phyloP scores from a whole-genome alignment of 2,797 vertebrate genomes.

The Fistularia commersonii region DNA sequence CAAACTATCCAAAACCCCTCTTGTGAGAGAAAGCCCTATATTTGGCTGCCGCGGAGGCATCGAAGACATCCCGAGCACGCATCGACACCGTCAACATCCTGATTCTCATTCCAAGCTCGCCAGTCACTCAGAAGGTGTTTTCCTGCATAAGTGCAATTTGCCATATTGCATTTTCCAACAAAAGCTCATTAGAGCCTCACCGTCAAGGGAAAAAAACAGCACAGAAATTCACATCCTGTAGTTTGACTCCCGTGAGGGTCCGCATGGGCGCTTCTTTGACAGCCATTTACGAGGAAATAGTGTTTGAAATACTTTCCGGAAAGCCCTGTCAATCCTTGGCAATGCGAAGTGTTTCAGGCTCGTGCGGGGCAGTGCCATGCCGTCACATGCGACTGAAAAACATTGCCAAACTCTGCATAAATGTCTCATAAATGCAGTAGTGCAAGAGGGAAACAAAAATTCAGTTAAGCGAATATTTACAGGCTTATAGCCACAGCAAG shows the following conservation, averaged over 20 bases:
- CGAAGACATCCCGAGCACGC: slow-evolving; percentile 41
- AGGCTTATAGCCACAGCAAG: neutral
- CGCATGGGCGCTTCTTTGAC: neutral
- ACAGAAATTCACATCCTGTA: slow-evolving; percentile 49
- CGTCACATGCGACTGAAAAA: slow-evolving; percentile 19
- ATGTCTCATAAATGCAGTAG: slow-evolving; percentile 6
- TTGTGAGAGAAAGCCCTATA: slow-evolving; percentile 40
- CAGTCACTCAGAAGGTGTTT: slow-evolving; percentile 35
- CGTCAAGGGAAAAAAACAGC: slow-evolving; percentile 33
- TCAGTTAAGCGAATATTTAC: neutral
- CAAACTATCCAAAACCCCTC: slow-evolving; percentile 33
- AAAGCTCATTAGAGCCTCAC: slow-evolving; percentile 45
- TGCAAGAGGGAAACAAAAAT: too few relatives aligned
- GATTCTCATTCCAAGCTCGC: slow-evolving; percentile 23
- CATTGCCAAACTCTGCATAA: neutral
- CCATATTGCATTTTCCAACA: slow-evolving; percentile 22
- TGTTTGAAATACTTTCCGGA: slow-evolving; percentile 39
- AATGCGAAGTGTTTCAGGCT: slow-evolving; percentile 22
- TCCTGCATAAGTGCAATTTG: slow-evolving; percentile 40
- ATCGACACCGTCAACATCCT: slow-evolving; percentile 49
- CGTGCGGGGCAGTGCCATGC: slow-evolving; percentile 14
- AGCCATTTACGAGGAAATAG: slow-evolving; percentile 46
- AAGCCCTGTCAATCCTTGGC: slow-evolving; percentile 21
- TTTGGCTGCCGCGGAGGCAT: slow-evolving; percentile 42
- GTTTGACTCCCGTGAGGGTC: slow-evolving; percentile 25